Base-by-base conservation (phyloP, 2,113 vertebrate genomes). In the Dolichotis patagonum region DNA sequence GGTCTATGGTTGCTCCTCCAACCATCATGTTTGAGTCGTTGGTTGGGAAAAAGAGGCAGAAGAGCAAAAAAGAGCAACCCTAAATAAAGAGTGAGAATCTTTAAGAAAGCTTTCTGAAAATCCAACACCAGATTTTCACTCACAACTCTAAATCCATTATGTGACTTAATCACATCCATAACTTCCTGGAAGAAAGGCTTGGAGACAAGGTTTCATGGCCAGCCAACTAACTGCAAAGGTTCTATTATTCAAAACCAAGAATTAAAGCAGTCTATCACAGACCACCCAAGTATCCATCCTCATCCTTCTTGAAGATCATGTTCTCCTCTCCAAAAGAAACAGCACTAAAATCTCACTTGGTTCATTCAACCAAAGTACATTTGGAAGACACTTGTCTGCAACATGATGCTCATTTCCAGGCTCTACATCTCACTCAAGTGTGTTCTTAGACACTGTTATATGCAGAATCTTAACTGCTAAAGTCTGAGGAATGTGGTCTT, bases 41-140 rank as follows among this genome's bases (percentile, higher is more conserved):
- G 54, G 30, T 20, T 88, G 30, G 32, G 46, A 90, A 46, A 54
- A 28, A 78, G 56, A 82, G 38, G 52, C n/a, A 89, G 71, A 65
- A 69, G 4, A 65, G 38, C 12, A 71, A 38, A 58, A 75, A 30
- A 58, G 60, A 14, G 12, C 5, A 90, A 28, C 19, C 30, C 41
- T 77, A 54, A 32, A 13, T 63, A 30, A n/a, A n/a, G 49, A 52
- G 41, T 62, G 43, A 93, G 35, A 83, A 11, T 10, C 7, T 78
- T 32, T 71, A 95, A 73, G 56, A n/a, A 88, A 41, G 49, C 54
- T 56, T 94, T 63, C 54, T 91, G 24, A n/a, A 71, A 95, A 78
- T 63, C 16, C 10, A 32, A 69, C 10, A 43, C 49, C 30, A 81
- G 24, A 73, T 24, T 38, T 73, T 30, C 71, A 93, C 41, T 71